phyloP scores from a whole-genome alignment of 2,888 invertebrate species.

The Calliphora vomitoria region DNA sequence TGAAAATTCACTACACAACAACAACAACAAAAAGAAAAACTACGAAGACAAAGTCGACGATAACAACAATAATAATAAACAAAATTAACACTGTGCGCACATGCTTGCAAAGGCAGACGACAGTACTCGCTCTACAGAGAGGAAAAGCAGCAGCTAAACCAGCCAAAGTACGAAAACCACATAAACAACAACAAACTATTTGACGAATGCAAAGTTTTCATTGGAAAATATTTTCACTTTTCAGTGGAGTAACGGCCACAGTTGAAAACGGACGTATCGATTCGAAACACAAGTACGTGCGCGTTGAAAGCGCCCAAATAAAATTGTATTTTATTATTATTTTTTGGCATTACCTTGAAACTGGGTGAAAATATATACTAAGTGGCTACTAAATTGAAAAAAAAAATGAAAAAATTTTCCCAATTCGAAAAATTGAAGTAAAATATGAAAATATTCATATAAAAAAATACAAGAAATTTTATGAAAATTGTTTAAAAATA shows the following conservation, averaged over 20 bases:
- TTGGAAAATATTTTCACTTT: conserved; percentile 80
- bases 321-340: conserved; percentile 68
- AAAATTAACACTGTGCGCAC: conserved; percentile 65
- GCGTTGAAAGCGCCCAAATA: conserved; percentile 74
- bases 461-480: conserved; percentile 31
- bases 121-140: conserved; percentile 67
- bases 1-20: conserved; percentile 66
- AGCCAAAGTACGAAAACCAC: background rate
- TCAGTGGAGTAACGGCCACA: conserved; percentile 83
- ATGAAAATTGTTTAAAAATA: background rate
- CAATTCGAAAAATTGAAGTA: conserved; percentile 51
- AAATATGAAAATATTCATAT: conserved; percentile 50
- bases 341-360: conserved; percentile 76
- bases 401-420: conserved; percentile 49
- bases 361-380: conserved; percentile 76
- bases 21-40: too few relatives aligned
- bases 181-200: conserved; percentile 24
- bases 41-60: background rate
- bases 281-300: conserved; percentile 72
- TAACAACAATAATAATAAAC: conserved; percentile 9
- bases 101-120: conserved; percentile 47
- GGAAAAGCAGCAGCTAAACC: conserved; percentile 25
- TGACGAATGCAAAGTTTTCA: conserved; percentile 66
- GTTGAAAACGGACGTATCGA: conserved; percentile 81
- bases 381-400: conserved; percentile 69